Base-by-base conservation (phyloP, 2,113 vertebrate genomes). In the Cyanistes caeruleus region DNA sequence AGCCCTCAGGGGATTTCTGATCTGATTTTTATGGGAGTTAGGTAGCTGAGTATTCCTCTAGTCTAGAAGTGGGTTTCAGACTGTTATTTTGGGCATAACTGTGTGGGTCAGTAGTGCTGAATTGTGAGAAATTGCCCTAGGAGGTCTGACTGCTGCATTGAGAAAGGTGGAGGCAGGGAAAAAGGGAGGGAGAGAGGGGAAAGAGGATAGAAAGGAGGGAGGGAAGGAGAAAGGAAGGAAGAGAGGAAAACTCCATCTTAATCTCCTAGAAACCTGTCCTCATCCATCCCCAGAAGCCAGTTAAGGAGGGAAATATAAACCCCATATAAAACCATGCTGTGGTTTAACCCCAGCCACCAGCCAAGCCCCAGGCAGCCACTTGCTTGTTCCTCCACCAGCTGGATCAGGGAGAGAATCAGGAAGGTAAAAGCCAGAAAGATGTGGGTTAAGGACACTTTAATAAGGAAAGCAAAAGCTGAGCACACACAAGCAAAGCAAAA, bases 381-480 rank as follows among this genome's bases (percentile, higher is more conserved):
- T 1, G 0, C 7, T 65, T 31, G 33, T 3, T 74, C 13, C 7
- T 20, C 4, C 24, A 46, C 7, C 7, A 60, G 3, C 4, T 46
- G 13, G 20, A 68, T 12, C 60, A 67, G 53, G 11, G 53, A 46
- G 19, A 68, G 28, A 60, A n/a, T 11, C 7, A 13, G n/a, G 31
- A 60, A 44, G 13, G 20, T 30, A 46, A 75, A 46, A 75, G 23
- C 7, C 39, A 59, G 53, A 59, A n/a, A 11, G 6, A 5, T 14
- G 3, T 33, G 33, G 5, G 6, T 59, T 67, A n/a, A 52, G 44
- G 18, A 20, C 27, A 37, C 3, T 44, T 89, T 20, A 67, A 17
- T 14, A 52, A 10, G 13, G 20, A 89, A 52, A 67, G 10, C 15
- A 44, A 59, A 51, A 22, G 52, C 18, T 25, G 19, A 62, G 7